Evolutionary conservation across 2,888 invertebrate species (phyloP).

Genomic region (Cantharis rufa): DNA sequence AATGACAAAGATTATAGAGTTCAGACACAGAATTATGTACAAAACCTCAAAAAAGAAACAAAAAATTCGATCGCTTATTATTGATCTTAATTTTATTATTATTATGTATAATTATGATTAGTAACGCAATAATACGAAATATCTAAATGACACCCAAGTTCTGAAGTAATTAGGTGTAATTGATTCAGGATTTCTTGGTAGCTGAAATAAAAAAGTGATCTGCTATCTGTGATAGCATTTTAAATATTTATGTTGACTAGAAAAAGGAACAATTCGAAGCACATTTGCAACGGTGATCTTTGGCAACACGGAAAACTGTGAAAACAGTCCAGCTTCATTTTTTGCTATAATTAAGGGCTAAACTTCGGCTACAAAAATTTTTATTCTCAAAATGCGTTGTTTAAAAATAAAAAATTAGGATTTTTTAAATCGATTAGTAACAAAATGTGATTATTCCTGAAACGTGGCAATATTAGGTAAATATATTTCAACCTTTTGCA

Average conservation of each 20-base stretch:
- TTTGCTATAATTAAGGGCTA: background rate
- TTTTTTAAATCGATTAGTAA: background rate
- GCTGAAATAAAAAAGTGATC: background rate
- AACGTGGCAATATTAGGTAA: too few relatives aligned
- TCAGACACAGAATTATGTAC: too few relatives aligned
- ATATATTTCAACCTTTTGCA: too few relatives aligned
- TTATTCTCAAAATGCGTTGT: background rate
- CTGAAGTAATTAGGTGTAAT: background rate
- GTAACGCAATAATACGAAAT: background rate
- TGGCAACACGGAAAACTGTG: background rate
- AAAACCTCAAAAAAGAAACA: too few relatives aligned
- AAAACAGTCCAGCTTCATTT: background rate
- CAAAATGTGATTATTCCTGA: background rate
- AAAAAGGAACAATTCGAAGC: background rate
- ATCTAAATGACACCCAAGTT: background rate
- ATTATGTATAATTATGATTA: too few relatives aligned
- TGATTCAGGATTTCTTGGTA: background rate
- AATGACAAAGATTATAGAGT: too few relatives aligned
- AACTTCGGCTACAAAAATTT: background rate
- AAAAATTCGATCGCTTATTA: too few relatives aligned
- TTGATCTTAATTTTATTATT: too few relatives aligned
- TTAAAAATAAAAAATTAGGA: background rate
- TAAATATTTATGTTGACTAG: background rate
- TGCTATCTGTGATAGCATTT: background rate
- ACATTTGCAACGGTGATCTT: background rate